phyloP scores from a whole-genome alignment of 2,797 vertebrate genomes.

The Nyctibius grandis region DNA sequence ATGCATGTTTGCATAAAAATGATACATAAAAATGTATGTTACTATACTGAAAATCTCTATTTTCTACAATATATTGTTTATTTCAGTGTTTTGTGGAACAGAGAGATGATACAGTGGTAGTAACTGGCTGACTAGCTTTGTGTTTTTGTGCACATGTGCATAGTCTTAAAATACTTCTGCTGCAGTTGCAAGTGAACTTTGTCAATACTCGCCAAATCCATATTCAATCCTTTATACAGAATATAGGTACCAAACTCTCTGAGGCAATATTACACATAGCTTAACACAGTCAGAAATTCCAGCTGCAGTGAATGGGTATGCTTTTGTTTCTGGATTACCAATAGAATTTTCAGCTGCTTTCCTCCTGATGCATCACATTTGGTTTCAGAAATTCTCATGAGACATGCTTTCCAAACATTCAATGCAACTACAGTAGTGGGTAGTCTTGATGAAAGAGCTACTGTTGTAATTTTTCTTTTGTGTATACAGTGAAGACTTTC shows the following conservation, averaged over 20 bases:
- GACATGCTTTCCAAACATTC: not conserved
- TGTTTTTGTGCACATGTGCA: rapidly evolving
- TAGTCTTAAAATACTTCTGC: not conserved
- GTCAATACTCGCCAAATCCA: not conserved
- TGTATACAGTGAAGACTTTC: not conserved
- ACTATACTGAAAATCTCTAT: not conserved
- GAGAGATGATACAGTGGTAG: no score
- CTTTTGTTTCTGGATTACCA: not conserved
- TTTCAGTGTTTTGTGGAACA: not conserved
- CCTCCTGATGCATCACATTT: not conserved
- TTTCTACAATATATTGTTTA: not conserved
- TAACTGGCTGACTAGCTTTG: not conserved
- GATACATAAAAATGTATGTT: not conserved
- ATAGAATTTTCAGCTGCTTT: not conserved
- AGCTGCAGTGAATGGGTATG: not conserved
- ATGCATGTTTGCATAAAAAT: not conserved
- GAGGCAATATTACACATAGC: not conserved
- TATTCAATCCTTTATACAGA: not conserved
- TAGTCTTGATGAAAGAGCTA: not conserved
- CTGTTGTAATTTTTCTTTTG: not conserved
- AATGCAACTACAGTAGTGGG: not conserved
- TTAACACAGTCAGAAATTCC: not conserved
- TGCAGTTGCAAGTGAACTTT: not conserved
- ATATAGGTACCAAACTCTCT: not conserved
- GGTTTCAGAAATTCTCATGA: not conserved